A percentile compares a stretch with the other conserved stretches of the same genome.
Conservation (phyloP, 2,888 invertebrate species). For the Siphlonurus alternatus region DNA sequence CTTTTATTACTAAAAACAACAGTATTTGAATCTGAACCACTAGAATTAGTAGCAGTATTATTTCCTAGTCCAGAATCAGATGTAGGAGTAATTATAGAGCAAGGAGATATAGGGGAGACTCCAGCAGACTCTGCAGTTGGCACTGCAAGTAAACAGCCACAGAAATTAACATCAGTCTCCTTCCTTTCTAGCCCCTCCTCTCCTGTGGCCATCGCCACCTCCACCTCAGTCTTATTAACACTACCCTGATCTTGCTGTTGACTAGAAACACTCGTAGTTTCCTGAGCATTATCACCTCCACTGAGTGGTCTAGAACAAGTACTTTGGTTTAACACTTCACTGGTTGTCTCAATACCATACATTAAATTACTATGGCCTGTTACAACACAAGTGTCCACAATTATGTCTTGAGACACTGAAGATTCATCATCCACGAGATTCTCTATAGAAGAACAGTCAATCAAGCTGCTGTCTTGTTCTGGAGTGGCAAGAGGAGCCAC, state of each 20-base stretch:
- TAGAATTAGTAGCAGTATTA: conserved; percentile 8
- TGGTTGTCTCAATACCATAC: conserved; percentile 10
- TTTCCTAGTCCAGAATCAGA: conserved; percentile 12
- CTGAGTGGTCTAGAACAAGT: neutral
- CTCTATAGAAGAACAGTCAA: conserved; percentile 34
- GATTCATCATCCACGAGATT: conserved; percentile 33
- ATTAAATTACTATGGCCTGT: neutral
- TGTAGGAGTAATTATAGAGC: conserved; percentile 10
- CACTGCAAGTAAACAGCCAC: conserved; percentile 6
- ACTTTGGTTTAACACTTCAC: conserved; percentile 23
- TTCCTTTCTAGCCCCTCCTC: conserved; percentile 3
- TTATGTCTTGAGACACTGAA: conserved; percentile 20
- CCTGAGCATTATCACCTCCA: conserved; percentile 19
- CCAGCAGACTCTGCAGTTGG: conserved; percentile 8
- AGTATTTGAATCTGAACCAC: conserved; percentile 11
- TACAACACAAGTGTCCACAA: neutral
- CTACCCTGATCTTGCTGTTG: neutral
- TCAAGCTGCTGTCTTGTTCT: conserved; percentile 40
- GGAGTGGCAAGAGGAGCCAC: conserved; percentile 41
- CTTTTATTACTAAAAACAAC: conserved; percentile 8
- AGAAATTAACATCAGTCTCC: neutral
- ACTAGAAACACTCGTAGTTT: conserved; percentile 5
- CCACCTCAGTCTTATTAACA: neutral
- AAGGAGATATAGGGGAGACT: conserved; percentile 12
- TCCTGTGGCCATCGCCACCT: neutral